A percentile compares a stretch with the other conserved stretches of the same genome.
These are phyloP conservation scores for Mythimna impura DNA, from an alignment of 2,888 invertebrate species.

Conservation along the genomic window DNA sequence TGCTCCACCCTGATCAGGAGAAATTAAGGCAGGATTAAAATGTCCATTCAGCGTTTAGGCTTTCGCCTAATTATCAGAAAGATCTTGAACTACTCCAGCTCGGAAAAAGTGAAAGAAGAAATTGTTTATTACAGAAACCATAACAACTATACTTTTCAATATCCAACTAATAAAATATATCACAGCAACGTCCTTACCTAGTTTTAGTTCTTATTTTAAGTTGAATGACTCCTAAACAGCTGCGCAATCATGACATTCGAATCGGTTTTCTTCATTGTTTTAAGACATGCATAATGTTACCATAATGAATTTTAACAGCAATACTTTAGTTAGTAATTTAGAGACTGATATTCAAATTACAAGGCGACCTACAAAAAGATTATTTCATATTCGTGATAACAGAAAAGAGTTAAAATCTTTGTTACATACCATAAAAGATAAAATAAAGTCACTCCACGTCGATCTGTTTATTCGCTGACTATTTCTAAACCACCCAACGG, in stretches of 20 bases:
- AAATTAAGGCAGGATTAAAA: too few species aligned
- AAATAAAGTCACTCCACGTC: too few species aligned
- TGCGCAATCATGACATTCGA: constrained; percentile 16
- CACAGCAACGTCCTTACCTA: neutral
- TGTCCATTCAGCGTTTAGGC: too few species aligned
- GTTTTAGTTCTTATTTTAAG: constrained; percentile 6
- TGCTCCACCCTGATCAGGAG: too few species aligned
- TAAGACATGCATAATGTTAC: constrained; percentile 6
- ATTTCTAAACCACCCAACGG: too few species aligned
- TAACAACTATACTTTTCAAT: neutral
- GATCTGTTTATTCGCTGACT: too few species aligned
- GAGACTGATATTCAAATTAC: neutral
- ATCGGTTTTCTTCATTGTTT: neutral
- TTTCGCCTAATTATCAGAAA: too few species aligned
- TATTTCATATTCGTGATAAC: too few species aligned
- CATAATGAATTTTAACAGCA: neutral
- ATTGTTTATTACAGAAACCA: neutral
- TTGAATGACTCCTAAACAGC: constrained; percentile 29
- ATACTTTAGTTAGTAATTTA: neutral
- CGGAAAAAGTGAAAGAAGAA: neutral
- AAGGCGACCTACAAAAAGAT: neutral
- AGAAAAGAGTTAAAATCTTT: too few species aligned
- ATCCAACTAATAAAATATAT: constrained; percentile 14
- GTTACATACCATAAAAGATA: too few species aligned
- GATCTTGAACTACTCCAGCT: neutral